Conservation (phyloP, 1,140 invertebrate genomes). For the Musca vetustissima region DNA sequence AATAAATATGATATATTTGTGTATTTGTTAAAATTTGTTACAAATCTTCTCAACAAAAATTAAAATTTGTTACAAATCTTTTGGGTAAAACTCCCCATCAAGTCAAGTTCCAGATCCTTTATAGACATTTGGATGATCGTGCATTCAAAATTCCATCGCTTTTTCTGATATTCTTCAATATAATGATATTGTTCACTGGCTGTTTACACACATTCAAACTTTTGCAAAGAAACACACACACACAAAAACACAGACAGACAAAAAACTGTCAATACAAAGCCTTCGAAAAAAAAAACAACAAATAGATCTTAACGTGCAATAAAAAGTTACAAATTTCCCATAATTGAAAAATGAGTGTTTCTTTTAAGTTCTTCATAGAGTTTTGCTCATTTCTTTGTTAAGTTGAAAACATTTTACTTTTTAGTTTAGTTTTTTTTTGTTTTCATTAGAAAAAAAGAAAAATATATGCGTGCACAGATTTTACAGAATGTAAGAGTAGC, state of each 20-base stretch:
- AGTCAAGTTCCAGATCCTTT: too few species aligned
- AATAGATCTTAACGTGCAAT: slow-evolving; percentile 27
- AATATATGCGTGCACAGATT: slow-evolving; percentile 51
- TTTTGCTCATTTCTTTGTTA: slow-evolving; percentile 19
- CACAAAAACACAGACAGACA: neutral
- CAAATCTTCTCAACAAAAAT: too few species aligned
- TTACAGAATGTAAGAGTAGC: slow-evolving; percentile 56
- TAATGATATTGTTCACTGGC: neutral
- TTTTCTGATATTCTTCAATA: neutral
- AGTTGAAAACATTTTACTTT: too few species aligned
- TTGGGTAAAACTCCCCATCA: too few species aligned
- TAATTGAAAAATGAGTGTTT: slow-evolving; percentile 2
- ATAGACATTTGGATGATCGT: too few species aligned
- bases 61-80: too few species aligned
- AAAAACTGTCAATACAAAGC: neutral
- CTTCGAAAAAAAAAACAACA: too few species aligned
- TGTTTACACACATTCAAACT: neutral
- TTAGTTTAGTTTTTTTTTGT: slow-evolving; percentile 12
- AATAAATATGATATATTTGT: too few species aligned
- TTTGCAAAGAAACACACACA: neutral
- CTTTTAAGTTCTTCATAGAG: slow-evolving; percentile 21
- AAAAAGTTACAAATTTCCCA: slow-evolving; percentile 26
- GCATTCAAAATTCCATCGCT: too few species aligned
- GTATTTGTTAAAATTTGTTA: too few species aligned
- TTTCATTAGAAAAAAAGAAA: slow-evolving; percentile 43